phyloP scores from a whole-genome alignment of 2,888 invertebrate genomes.

The Dexiosoma caninum region DNA sequence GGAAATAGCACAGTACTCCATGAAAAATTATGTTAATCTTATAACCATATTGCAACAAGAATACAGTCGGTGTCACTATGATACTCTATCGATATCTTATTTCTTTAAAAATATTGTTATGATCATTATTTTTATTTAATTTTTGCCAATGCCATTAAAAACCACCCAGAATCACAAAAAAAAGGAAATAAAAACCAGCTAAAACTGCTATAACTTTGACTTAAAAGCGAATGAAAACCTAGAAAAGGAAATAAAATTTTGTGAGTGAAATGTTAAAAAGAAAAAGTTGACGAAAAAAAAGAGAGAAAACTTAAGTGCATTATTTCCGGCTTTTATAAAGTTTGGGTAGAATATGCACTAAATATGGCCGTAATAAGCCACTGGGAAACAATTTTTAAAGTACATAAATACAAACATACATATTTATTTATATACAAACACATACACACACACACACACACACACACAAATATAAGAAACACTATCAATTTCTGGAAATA shows the following conservation, averaged over 20 bases:
- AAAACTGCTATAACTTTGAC: constrained; percentile 6
- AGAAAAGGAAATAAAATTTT: constrained; percentile 23
- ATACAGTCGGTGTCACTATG: background rate
- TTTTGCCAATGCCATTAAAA: constrained; percentile 55
- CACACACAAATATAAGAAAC: background rate
- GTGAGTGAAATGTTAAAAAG: constrained; percentile 3
- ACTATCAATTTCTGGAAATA: constrained; percentile 39
- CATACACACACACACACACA: background rate
- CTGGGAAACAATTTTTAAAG: background rate
- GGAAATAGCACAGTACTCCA: constrained; percentile 1
- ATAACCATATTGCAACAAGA: constrained; percentile 14
- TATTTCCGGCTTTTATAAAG: constrained; percentile 72
- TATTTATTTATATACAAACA: background rate
- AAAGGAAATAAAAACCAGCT: background rate
- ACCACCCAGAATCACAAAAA: background rate
- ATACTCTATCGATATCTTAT: background rate
- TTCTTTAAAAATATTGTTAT: constrained; percentile 35
- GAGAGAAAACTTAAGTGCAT: constrained; percentile 68
- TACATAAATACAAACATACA: background rate
- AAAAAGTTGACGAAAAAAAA: constrained; percentile 3
- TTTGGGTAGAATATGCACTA: constrained; percentile 64
- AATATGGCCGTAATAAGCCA: constrained; percentile 34
- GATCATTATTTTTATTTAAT: constrained; percentile 23
- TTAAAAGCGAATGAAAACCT: constrained; percentile 21
- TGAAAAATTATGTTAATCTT: constrained; percentile 34